These are phyloP conservation scores for Bembecia ichneumoniformis DNA, from an alignment of 2,888 invertebrate species.

Conservation along the genomic window DNA sequence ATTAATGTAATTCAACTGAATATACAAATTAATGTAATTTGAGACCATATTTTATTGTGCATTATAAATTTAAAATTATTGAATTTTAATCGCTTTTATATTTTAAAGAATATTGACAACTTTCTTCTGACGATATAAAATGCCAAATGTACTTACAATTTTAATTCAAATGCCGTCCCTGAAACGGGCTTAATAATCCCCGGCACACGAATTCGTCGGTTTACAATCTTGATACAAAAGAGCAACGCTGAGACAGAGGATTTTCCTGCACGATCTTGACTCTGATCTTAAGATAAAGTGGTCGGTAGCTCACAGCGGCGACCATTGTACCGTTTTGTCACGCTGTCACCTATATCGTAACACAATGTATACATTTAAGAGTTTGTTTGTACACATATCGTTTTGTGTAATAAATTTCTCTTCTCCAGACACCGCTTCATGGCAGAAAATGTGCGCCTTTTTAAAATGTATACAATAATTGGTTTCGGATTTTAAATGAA, in stretches of 20 bases:
- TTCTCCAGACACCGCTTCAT: too few species aligned
- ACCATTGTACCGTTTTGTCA: conserved; percentile 14
- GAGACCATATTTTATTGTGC: too few species aligned
- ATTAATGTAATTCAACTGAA: too few species aligned
- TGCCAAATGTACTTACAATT: background rate
- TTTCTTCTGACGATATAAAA: background rate
- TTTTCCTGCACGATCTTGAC: conserved; percentile 47
- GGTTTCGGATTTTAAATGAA: too few species aligned
- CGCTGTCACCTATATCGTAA: conserved; percentile 3
- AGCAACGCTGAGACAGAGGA: conserved; percentile 17
- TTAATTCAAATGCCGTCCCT: background rate
- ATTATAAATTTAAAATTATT: too few species aligned
- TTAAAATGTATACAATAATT: too few species aligned
- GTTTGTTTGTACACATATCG: conserved; percentile 10
- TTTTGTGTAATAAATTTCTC: conserved; percentile 6
- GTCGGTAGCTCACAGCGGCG: conserved; percentile 9
- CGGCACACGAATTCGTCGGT: conserved; percentile 40
- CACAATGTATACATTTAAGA: conserved; percentile 1
- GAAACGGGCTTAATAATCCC: conserved; percentile 28
- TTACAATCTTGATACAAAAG: conserved; percentile 36
- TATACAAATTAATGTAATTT: too few species aligned
- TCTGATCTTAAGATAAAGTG: conserved; percentile 37
- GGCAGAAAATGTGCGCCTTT: too few species aligned
- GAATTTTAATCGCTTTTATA: too few species aligned
- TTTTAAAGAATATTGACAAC: too few species aligned